Evolutionary conservation across 2,888 invertebrate species (phyloP).

Genomic region (Alentia gelatinosa): DNA sequence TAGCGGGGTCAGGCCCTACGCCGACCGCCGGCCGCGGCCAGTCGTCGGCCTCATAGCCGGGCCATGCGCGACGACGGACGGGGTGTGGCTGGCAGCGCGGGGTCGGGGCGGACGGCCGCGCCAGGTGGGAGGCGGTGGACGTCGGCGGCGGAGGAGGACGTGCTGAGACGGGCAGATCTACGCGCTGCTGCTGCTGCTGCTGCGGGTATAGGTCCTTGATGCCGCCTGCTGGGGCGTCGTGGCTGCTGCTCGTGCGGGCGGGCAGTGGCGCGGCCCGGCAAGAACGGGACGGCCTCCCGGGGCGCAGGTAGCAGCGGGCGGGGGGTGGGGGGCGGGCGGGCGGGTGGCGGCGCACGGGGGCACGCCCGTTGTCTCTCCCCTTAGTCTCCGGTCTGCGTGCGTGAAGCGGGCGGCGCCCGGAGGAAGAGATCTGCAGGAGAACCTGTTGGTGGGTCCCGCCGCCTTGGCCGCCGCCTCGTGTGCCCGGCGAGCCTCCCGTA

Average conservation of each 20-base stretch:
- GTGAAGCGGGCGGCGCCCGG: constrained; percentile 22
- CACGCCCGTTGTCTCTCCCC: not conserved
- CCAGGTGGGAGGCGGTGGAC: not conserved
- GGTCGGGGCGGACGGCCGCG: too few relatives aligned
- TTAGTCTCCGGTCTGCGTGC: not conserved
- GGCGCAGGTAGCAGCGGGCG: not conserved
- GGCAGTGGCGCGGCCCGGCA: not conserved
- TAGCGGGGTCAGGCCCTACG: too few relatives aligned
- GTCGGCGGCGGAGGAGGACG: not conserved
- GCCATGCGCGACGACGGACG: too few relatives aligned
- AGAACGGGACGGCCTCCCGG: not conserved
- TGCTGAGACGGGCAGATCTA: too few relatives aligned
- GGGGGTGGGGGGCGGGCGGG: not conserved
- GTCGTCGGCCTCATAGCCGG: too few relatives aligned
- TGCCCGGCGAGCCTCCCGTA: constrained; percentile 11
- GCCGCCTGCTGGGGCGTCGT: not conserved
- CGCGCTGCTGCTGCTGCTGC: too few relatives aligned
- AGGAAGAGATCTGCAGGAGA: too few relatives aligned
- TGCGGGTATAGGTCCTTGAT: not conserved
- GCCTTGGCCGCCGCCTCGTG: not conserved
- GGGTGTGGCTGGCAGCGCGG: too few relatives aligned
- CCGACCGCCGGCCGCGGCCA: too few relatives aligned
- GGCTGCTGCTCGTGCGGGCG: not conserved
- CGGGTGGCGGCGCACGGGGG: not conserved
- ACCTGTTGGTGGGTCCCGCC: constrained; percentile 37